Evolutionary conservation across 1,140 invertebrate species (phyloP).

Genomic region (Eumaeus atala): DNA sequence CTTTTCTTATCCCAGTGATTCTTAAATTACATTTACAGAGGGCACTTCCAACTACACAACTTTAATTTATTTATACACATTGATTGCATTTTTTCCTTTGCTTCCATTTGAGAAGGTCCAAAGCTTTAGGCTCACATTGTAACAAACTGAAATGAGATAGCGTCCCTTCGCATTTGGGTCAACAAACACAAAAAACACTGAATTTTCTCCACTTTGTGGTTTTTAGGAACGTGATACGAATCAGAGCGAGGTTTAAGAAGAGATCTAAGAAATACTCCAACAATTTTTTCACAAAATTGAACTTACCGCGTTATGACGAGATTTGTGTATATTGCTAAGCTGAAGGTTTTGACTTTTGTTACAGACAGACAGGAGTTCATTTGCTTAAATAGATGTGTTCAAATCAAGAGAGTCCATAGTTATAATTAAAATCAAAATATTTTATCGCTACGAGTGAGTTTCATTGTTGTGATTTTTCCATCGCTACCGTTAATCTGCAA

Average conservation of each 20-base stretch:
- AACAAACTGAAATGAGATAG: conserved; percentile 26
- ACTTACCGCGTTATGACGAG: conserved; percentile 44
- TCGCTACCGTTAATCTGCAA: conserved; percentile 20
- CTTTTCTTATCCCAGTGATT: background rate
- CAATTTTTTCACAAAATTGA: conserved; percentile 62
- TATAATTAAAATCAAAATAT: conserved; percentile 58
- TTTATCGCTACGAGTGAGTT: conserved; percentile 43
- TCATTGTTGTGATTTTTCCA: conserved; percentile 43
- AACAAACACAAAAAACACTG: conserved; percentile 27
- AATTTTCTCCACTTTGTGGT: conserved; percentile 26
- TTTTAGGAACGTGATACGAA: conserved; percentile 45
- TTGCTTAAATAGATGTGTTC: background rate
- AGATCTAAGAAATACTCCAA: conserved; percentile 40
- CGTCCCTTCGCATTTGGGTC: conserved; percentile 28
- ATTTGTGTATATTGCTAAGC: conserved; percentile 51
- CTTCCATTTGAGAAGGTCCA: conserved; percentile 3
- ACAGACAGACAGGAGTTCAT: background rate
- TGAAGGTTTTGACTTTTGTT: conserved; percentile 29
- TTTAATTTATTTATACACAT: conserved; percentile 1
- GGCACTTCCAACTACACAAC: background rate
- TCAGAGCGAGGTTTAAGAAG: conserved; percentile 31
- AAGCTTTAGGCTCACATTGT: conserved; percentile 17
- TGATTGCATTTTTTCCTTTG: background rate
- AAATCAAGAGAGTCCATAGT: conserved; percentile 13
- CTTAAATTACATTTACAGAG: background rate